Base-by-base conservation (phyloP, 2,113 vertebrate genomes). In the Channa argus region DNA sequence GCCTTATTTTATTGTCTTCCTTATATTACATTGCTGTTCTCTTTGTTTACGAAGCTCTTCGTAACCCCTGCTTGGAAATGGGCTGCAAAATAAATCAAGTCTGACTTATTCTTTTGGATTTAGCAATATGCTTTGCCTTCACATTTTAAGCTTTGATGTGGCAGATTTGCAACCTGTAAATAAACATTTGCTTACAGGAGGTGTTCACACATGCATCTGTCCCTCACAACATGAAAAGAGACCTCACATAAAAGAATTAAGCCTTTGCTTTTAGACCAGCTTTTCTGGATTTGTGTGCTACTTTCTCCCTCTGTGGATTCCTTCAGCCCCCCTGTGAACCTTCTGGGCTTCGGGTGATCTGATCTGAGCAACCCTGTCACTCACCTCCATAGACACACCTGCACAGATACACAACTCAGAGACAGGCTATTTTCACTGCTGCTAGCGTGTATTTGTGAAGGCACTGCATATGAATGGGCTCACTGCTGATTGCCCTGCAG, bases 211-310 rank as follows among this genome's bases (percentile, higher is more conserved):
- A 38, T 47, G n/a, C 63, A 56, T 64, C 73, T 44, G 58, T 77
- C 79, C 63, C 60, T 70, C 45, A 63, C 36, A 6, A 75, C 71
- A 83, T 88, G 69, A 86, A 85, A 82, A 36, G 71, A 63, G 14
- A 59, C 33, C 64, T 59, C 50, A 64, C 71, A 78, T 87, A 52
- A 90, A 87, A 77, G 84, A 74, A 43, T 85, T 65, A 74, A 76
- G 67, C 49, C 41, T 68, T 64, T 58, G 61, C 83, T 67, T 24
- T 8, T 12, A 53, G 50, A 63, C 15, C 46, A 6, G 63, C 74
- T 73, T 82, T 77, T 37, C 64, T 24, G 62, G 59, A 52, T 78
- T 60, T 77, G 41, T 36, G 2, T 65, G 56, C 43, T 13, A 5
- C 55, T 44, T 59, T 76, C 41, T 64, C 24, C 33, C 34, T 76